Percentiles rank a stretch among this genome's conserved stretches.
Conservation (phyloP, 37 sponge, comb jelly and placozoan species). For the Oopsacas minuta region DNA sequence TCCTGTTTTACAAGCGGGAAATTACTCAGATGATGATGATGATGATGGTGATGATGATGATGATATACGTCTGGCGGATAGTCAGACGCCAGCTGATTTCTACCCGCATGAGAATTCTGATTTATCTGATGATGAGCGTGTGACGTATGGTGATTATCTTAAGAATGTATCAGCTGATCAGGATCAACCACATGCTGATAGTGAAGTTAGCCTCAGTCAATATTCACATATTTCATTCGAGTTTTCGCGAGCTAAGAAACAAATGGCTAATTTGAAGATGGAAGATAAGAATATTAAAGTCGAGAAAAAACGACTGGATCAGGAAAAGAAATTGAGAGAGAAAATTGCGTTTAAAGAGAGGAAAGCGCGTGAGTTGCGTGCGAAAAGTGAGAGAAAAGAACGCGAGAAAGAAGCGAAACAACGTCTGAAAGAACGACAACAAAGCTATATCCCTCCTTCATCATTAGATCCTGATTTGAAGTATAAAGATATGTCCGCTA, state of each 20-base stretch:
- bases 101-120: neutral
- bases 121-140: neutral
- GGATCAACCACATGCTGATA: neutral
- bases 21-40: neutral
- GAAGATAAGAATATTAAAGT: neutral
- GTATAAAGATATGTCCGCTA: neutral
- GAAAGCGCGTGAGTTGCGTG: neutral
- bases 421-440: neutral
- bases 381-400: neutral
- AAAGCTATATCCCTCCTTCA: neutral
- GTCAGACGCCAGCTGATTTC: neutral
- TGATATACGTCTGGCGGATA: neutral
- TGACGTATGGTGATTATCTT: neutral
- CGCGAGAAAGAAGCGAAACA: constrained; percentile 17
- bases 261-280: neutral
- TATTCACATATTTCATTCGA: neutral
- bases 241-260: neutral
- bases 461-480: neutral
- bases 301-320: neutral
- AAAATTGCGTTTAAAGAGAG: constrained; percentile 1
- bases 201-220: neutral
- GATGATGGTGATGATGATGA: neutral
- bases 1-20: neutral
- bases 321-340: neutral
- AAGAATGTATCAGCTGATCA: neutral